Conservation (phyloP, 1,140 invertebrate species). For the Propsilocerus akamusi region DNA sequence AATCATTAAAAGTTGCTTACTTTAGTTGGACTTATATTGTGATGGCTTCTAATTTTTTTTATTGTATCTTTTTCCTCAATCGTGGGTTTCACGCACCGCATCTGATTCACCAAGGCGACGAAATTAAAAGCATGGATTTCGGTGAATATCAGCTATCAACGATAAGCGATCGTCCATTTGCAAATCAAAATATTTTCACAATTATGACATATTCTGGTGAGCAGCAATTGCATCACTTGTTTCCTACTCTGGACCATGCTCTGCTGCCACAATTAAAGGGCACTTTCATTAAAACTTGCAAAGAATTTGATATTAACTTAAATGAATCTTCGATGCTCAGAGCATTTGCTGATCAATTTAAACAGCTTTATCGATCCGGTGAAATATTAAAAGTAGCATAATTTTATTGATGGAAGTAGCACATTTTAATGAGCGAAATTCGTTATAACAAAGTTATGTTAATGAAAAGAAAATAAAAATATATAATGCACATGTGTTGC, state of each 20-base stretch:
- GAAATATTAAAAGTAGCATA: not conserved
- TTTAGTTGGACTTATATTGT: not conserved
- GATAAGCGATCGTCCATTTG: constrained; percentile 32
- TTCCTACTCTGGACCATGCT: constrained; percentile 63
- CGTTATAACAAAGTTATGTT: not conserved
- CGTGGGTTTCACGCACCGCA: not conserved
- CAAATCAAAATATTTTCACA: constrained; percentile 31
- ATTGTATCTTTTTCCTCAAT: not conserved
- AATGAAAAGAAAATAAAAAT: not conserved
- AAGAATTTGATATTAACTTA: constrained; percentile 42
- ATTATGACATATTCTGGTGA: constrained; percentile 38
- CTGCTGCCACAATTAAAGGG: constrained; percentile 42
- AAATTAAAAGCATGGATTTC: constrained; percentile 29
- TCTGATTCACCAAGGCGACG: not conserved
- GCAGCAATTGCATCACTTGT: constrained; percentile 61
- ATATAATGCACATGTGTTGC: not conserved
- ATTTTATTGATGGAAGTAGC: not conserved
- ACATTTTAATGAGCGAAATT: not conserved
- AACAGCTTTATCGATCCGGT: constrained; percentile 27
- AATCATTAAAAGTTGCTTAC: not conserved
- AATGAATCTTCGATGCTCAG: constrained; percentile 34
- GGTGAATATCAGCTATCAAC: constrained; percentile 40
- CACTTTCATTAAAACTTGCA: constrained; percentile 41
- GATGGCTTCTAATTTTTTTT: not conserved
- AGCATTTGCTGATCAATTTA: constrained; percentile 44